Percentiles rank a stretch among this genome's conserved stretches.
Conservation (phyloP, 2,113 vertebrate species). For the Suricata suricatta region DNA sequence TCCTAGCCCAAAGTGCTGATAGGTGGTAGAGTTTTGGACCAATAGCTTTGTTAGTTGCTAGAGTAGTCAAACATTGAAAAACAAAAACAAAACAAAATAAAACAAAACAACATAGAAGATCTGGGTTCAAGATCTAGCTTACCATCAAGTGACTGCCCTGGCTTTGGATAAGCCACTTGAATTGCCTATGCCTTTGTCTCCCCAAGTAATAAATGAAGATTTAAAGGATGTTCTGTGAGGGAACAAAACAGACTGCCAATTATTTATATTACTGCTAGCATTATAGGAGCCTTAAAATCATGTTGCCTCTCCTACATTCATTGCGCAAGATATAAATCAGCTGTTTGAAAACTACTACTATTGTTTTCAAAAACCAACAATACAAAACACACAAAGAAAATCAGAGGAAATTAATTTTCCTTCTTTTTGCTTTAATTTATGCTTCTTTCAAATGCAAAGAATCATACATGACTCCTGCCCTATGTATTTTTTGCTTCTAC, state of each 20-base stretch:
- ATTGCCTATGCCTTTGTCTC: background rate
- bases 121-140: background rate
- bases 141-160: background rate
- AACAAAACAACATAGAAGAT: background rate
- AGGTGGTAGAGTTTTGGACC: background rate
- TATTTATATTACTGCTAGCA: background rate
- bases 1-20: background rate
- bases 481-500: background rate
- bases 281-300: background rate
- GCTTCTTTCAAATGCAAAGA: slow-evolving; percentile 17
- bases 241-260: background rate
- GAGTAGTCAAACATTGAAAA: background rate
- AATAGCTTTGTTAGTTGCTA: background rate
- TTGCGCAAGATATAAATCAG: background rate
- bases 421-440: background rate
- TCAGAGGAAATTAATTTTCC: background rate
- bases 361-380: background rate
- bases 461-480: background rate
- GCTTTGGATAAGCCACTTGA: background rate
- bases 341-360: no score
- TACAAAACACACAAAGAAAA: background rate
- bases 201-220: background rate
- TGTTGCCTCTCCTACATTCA: background rate
- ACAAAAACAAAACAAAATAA: background rate
- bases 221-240: background rate